phyloP scores from a whole-genome alignment of 1,140 invertebrate species.

The Pentalonia nigronervosa region DNA sequence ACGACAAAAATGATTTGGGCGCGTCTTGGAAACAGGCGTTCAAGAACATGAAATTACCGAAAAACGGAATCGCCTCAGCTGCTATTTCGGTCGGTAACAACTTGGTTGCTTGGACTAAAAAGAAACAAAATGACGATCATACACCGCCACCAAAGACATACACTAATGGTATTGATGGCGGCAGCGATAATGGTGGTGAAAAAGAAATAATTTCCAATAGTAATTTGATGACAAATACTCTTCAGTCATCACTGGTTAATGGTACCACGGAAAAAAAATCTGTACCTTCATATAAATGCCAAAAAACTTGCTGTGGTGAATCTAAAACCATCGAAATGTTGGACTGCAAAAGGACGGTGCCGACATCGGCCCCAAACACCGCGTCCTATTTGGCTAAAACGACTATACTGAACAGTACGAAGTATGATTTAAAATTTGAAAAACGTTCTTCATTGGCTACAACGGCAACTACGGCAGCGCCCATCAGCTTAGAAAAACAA shows the following conservation, averaged over 20 bases:
- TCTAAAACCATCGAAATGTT: background rate
- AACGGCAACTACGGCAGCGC: too few species aligned
- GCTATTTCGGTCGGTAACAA: conserved; percentile 5
- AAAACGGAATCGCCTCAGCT: conserved; percentile 46
- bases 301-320: background rate
- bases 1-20: conserved; percentile 36
- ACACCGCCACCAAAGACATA: background rate
- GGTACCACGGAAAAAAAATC: background rate
- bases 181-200: too few species aligned
- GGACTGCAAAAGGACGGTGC: background rate
- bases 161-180: too few species aligned
- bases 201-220: background rate
- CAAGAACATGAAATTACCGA: conserved; percentile 62
- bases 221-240: background rate
- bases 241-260: background rate
- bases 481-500: background rate
- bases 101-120: conserved; percentile 8
- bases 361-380: background rate
- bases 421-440: conserved; percentile 54
- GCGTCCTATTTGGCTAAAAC: conserved; percentile 18
- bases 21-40: conserved; percentile 61
- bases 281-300: background rate
- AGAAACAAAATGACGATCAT: background rate
- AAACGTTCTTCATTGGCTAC: background rate
- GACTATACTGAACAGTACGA: conserved; percentile 22